phyloP scores from a whole-genome alignment of 2,888 invertebrate genomes.

The Alcis repandata region DNA sequence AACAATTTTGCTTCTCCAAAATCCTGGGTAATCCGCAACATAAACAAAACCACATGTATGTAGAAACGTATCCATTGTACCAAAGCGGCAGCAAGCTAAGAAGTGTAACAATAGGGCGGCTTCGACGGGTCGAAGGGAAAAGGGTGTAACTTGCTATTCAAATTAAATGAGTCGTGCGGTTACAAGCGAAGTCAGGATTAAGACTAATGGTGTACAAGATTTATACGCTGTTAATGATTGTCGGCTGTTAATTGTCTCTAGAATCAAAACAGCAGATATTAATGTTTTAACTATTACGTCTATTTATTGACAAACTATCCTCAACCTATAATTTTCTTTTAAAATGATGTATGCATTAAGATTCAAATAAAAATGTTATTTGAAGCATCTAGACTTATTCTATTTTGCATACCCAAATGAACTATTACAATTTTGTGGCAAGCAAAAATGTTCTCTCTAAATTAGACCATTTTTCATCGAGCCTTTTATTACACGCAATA shows the following conservation, averaged over 20 bases:
- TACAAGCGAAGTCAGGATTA: conserved; percentile 39
- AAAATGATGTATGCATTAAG: neutral
- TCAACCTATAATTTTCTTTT: neutral
- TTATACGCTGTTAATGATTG: conserved; percentile 36
- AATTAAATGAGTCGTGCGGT: conserved; percentile 60
- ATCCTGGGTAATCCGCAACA: conserved; percentile 20
- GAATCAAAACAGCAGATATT: conserved; percentile 4
- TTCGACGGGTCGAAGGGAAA: conserved; percentile 52
- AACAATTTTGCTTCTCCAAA: conserved; percentile 14
- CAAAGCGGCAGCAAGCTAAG: conserved; percentile 52
- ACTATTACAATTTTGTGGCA: neutral
- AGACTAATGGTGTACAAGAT: conserved; percentile 38
- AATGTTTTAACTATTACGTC: neutral
- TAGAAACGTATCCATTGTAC: conserved; percentile 50
- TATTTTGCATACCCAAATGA: neutral
- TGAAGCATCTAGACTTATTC: neutral
- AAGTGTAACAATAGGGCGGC: conserved; percentile 59
- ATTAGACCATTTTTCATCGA: neutral
- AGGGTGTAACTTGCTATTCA: conserved; percentile 57
- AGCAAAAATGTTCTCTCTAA: neutral
- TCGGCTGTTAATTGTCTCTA: conserved; percentile 26
- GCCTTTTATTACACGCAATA: neutral
- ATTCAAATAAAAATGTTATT: neutral
- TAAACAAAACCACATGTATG: conserved; percentile 33
- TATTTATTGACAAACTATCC: neutral